Evolutionary conservation across 2,113 vertebrate species (phyloP), one percentile per base, ranked within the genome.

Genomic region (Chamaea fasciata): DNA sequence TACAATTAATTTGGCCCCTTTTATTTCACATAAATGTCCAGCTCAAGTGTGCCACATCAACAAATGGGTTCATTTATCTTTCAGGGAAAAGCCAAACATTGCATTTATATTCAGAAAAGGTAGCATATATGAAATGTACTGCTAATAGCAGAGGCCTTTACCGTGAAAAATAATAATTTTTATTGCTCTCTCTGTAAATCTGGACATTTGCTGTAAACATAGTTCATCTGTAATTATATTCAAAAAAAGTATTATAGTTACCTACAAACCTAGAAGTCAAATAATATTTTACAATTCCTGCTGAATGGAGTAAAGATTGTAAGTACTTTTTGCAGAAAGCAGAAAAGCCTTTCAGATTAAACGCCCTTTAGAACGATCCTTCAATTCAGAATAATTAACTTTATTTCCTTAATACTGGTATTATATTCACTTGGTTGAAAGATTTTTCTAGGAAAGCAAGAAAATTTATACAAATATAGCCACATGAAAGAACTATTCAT

Each of bases 1-100:
- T 96, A 91, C 57, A 97, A 97, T 97, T 98, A 97, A 97, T 98
- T 96, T 97, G 88, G 74, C 78, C 77, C 85, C 85, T 97, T 98
- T 97, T 95, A 97, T 98, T 98, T 97, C 97, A 96, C 96, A 97
- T 97, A 98, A 98, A 97, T 93, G 95, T 97, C 97, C 96, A 92
- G 92, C 94, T 98, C 94, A 96, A 97, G 96, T 97, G 96, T 88
- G 88, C 95, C 95, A 95, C 95, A 96, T 97, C 96, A 97, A 97
- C 97, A 97, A 98, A 98, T 96, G 96, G 83, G 74, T 97, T 97
- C 94, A 87, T 98, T 98, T 97, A 91, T 97, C 96, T 97, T 97
- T 93, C 97, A 77, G 83, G 75, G 94, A 94, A 97, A 97, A 97
- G 95, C 95, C 96, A 97, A 98, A 97, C 81, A 92, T 47, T 81